Evolutionary conservation across 2,888 invertebrate genomes (phyloP).

Genomic region (Andrena praecox): DNA sequence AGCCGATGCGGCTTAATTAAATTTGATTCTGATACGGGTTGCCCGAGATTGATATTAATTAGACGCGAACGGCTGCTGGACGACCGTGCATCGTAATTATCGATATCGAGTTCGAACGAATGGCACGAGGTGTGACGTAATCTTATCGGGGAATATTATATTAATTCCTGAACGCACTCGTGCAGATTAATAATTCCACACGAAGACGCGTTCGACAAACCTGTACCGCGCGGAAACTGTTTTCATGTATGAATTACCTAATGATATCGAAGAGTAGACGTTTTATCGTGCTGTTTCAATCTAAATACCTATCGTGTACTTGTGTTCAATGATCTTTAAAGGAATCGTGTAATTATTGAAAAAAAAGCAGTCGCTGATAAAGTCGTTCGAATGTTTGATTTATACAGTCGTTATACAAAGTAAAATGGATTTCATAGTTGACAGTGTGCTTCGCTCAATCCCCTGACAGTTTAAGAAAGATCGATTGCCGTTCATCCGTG

Average conservation of each 20-base stretch:
- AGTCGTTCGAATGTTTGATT: background rate
- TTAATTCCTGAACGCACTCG: background rate
- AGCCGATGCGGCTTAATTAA: constrained; percentile 43
- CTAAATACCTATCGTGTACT: background rate
- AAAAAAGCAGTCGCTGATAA: background rate
- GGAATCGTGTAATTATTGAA: background rate
- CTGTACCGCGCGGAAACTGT: background rate
- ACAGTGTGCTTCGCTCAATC: background rate
- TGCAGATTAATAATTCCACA: constrained; percentile 5
- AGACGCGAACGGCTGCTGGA: constrained; percentile 11
- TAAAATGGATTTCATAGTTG: background rate
- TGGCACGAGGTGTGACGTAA: constrained; percentile 12
- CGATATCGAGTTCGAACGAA: constrained; percentile 23
- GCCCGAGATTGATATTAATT: constrained; percentile 41
- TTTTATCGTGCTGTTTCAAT: background rate
- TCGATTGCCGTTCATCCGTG: constrained; percentile 45
- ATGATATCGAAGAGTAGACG: background rate
- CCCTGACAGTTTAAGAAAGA: constrained; percentile 35
- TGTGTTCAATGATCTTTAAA: background rate
- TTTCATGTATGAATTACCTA: background rate
- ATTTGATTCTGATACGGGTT: constrained; percentile 27
- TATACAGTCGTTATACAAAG: background rate
- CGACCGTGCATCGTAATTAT: constrained; percentile 30
- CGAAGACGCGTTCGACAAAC: background rate
- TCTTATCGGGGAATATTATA: constrained; percentile 37